Base-by-base conservation (phyloP, 2,888 invertebrate genomes). In the Venusia cambrica region DNA sequence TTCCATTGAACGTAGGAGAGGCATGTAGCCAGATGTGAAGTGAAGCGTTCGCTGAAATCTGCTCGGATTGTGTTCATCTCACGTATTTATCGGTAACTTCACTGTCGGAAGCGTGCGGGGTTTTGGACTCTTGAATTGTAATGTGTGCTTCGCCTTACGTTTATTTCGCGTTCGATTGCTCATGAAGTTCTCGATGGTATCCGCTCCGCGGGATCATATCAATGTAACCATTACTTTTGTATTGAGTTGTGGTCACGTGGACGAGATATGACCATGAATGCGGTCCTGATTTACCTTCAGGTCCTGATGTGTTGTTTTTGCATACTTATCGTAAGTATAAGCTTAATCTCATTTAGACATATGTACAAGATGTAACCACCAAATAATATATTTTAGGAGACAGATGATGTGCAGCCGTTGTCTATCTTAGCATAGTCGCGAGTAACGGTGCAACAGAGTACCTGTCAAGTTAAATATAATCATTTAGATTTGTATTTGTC, bases 301-400 rank as follows among this genome's bases (percentile, higher is more conserved):
- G n/a, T n/a, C n/a, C n/a, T n/a, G n/a, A n/a, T n/a, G n/a, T n/a
- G n/a, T 10, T 13, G 28, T 11, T 31, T 17, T 34, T 10, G 4
- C 4, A 18, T 2, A 5, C 37, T 46, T 29, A 45, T 45, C 34
- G n/a, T 54, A 51, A 51, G 51, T 50, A 40, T 58, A 64, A 60
- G 61, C 62, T 65, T 75, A 76, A 79, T 80, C 79, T 83, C 78
- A 76, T 77, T 58, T 81, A 81, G 71, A 60, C 60, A 62, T 69
- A 76, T 78, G 83, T 84, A 84, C 84, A 84, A 85, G 67, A 67
- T 73, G 62, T 84, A 81, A 84, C 84, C 85, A 85, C 85, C 85
- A 84, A 84, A 83, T 78, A 75, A 76, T 73, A 73, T 67, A 66
- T 70, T 76, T 62, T 74, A 71, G 67, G 74, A 77, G 70, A 29